Evolutionary conservation across 1,140 invertebrate species (phyloP).

Genomic region (Aphelinus atriplicis): DNA sequence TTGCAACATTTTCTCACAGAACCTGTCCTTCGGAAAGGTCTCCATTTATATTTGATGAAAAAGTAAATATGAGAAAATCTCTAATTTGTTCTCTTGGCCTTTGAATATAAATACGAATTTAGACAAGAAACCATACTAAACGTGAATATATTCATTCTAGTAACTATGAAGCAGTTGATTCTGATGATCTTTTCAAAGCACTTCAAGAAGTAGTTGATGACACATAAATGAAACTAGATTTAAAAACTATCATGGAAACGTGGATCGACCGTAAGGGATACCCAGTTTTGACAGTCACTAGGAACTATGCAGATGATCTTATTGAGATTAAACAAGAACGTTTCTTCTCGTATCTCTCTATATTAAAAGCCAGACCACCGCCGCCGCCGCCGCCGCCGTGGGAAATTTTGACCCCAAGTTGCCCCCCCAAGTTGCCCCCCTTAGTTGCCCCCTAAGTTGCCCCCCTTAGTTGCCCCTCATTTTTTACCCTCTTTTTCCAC

Average conservation of each 20-base stretch:
- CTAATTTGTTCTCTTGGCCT: conserved; percentile 50
- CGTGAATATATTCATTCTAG: conserved; percentile 20
- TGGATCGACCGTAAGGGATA: conserved; percentile 88
- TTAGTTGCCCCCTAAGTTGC: too few species aligned
- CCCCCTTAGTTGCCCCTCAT: too few species aligned
- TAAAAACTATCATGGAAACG: conserved; percentile 79
- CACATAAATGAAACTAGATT: conserved; percentile 62
- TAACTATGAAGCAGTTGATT: conserved; percentile 59
- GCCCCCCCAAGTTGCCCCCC: too few species aligned
- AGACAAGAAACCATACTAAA: background rate
- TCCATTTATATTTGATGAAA: conserved; percentile 56
- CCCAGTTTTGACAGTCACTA: conserved; percentile 77
- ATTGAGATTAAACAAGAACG: conserved; percentile 62
- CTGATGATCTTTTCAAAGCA: conserved; percentile 70
- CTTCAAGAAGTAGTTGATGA: conserved; percentile 66
- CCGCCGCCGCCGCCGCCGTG: too few species aligned
- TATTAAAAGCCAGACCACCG: too few species aligned
- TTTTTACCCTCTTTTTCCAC: too few species aligned
- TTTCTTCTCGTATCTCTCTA: conserved; percentile 53
- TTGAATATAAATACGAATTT: too few species aligned
- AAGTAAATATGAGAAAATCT: conserved; percentile 15
- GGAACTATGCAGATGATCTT: conserved; percentile 65
- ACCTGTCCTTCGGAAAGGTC: conserved; percentile 59
- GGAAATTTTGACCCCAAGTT: too few species aligned
- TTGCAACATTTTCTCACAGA: conserved; percentile 64